phyloP scores from a whole-genome alignment of 2,888 invertebrate species.

The Dione vanillae region DNA sequence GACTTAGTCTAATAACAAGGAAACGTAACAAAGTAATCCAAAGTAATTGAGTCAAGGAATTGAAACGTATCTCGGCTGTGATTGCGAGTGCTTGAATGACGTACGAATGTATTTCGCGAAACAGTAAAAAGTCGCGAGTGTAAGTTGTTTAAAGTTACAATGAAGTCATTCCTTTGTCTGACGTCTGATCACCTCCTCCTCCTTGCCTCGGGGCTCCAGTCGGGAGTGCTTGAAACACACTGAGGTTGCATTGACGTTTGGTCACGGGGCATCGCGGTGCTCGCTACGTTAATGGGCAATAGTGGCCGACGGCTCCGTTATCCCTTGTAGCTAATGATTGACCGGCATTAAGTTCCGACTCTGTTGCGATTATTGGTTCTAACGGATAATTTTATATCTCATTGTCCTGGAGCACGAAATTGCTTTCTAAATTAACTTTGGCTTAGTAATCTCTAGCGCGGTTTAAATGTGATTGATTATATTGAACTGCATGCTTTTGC shows the following conservation, averaged over 20 bases:
- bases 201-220: slow-evolving; percentile 69
- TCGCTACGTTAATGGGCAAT: slow-evolving; percentile 63
- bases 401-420: slow-evolving; percentile 84
- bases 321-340: slow-evolving; percentile 84
- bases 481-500: background rate
- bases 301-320: slow-evolving; percentile 80
- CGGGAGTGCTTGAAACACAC: slow-evolving; percentile 59
- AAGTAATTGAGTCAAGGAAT: slow-evolving; percentile 8
- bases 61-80: slow-evolving; percentile 8
- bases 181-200: slow-evolving; percentile 59
- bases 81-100: slow-evolving; percentile 39
- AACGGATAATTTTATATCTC: slow-evolving; percentile 84
- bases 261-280: slow-evolving; percentile 75
- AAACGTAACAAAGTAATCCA: slow-evolving; percentile 52
- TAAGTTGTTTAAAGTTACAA: slow-evolving; percentile 66
- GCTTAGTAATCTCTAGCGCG: background rate
- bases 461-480: slow-evolving; percentile 6
- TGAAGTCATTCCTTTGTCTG: slow-evolving; percentile 80
- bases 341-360: slow-evolving; percentile 82
- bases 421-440: slow-evolving; percentile 43
- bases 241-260: slow-evolving; percentile 81
- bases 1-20: slow-evolving; percentile 13
- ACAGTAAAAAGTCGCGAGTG: slow-evolving; percentile 62
- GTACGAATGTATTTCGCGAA: slow-evolving; percentile 58
- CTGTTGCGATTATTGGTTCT: slow-evolving; percentile 84